These are phyloP conservation scores for Beaufortia kweichowensis DNA, from an alignment of 2,113 vertebrate species.

Conservation along the genomic window DNA sequence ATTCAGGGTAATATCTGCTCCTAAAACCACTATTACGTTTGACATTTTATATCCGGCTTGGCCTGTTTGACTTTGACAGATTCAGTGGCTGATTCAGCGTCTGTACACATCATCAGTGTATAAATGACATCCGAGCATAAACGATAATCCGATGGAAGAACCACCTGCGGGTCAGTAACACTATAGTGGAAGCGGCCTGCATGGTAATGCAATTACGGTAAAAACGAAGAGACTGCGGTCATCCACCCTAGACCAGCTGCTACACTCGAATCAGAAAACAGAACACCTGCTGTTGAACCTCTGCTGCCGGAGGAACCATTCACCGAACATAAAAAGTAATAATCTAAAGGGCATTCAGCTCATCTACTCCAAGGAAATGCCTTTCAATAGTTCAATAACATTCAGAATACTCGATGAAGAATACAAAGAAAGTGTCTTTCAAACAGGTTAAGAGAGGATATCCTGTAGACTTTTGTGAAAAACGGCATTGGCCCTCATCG, in stretches of 20 bases:
- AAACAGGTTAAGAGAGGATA: background rate
- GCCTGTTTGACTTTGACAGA: slow-evolving; percentile 43
- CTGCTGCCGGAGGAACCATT: slow-evolving; percentile 51
- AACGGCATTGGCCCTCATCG: background rate
- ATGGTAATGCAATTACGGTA: slow-evolving; percentile 57
- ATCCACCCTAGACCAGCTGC: slow-evolving; percentile 60
- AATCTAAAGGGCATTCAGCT: slow-evolving; percentile 62
- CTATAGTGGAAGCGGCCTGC: slow-evolving; percentile 50
- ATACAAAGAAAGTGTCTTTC: background rate
- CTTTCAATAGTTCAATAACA: slow-evolving; percentile 15
- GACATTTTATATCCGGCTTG: slow-evolving; percentile 28
- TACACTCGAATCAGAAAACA: slow-evolving; percentile 67
- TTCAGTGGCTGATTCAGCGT: slow-evolving; percentile 45
- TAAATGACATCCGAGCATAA: slow-evolving; percentile 59
- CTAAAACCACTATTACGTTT: slow-evolving; percentile 29
- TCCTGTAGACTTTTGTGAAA: background rate
- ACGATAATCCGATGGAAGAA: slow-evolving; percentile 58
- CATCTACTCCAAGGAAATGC: slow-evolving; percentile 16
- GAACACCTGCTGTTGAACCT: slow-evolving; percentile 69
- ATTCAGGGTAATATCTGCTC: background rate
- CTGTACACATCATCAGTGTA: slow-evolving; percentile 66
- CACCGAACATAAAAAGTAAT: slow-evolving; percentile 62
- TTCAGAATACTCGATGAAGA: background rate
- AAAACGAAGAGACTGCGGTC: slow-evolving; percentile 47
- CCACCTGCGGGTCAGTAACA: slow-evolving; percentile 63